Evolutionary conservation across 2,113 vertebrate genomes (phyloP), one percentile per base, ranked within the genome.

Genomic region (Crotophaga sulcirostris): DNA sequence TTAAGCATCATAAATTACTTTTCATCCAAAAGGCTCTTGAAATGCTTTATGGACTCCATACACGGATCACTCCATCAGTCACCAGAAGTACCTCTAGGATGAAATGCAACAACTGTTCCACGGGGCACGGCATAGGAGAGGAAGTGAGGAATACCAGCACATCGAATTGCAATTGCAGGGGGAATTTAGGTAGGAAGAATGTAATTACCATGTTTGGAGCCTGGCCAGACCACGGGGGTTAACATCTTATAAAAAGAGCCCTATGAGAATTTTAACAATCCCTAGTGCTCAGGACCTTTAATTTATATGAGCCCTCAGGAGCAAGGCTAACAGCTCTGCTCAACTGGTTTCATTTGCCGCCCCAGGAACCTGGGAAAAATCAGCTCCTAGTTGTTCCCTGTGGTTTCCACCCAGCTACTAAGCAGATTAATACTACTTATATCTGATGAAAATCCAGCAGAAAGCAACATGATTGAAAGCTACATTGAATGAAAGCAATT

Each of bases 131-230:
- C 89, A 67, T 77, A 93, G 87, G 79, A 95, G 87, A 96, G 97
- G 97, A 97, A 97, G 95, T 89, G 96, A 97, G 94, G 96, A 97
- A 97, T 95, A 97, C 93, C 96, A 97, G 97, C 96, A 97, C 83
- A 96, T 96, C 97, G n/a, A 97, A 97, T 97, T 88, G 90, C 94
- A 96, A 97, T 97, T 97, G 97, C 97, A 96, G 90, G 95, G 96
- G 96, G 95, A 97, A 96, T 97, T 97, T 96, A 96, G 95, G 96
- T 97, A 96, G 97, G 97, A 97, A 97, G 97, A 97, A 97, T 97
- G 96, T 94, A 96, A 97, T 97, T 97, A 97, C 86, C 89, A 93
- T 5, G 9, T 93, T 97, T 97, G 97, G 97, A 97, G 91, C 93
- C 91, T 31, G 14, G 96, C 97, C 97, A 97, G 92, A 92, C 90